A percentile compares a stretch with the other conserved stretches of the same genome.
These are phyloP conservation scores for Corythornis vintsioides DNA, from an alignment of 2,113 vertebrate genomes.

Conservation along the genomic window DNA sequence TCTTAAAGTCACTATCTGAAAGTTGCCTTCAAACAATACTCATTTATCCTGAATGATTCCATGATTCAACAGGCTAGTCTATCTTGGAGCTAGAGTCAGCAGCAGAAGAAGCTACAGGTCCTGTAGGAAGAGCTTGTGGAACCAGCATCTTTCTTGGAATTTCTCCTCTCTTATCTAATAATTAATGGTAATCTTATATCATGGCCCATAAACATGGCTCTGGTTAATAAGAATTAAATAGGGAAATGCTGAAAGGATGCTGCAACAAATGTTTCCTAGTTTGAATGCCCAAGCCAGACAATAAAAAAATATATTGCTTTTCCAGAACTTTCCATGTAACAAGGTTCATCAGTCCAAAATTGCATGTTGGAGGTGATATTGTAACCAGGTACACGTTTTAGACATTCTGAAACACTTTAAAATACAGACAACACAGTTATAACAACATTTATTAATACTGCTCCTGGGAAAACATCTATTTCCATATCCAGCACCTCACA, in stretches of 20 bases:
- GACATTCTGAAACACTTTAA: neutral
- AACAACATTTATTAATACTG: neutral
- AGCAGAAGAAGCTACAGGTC: neutral
- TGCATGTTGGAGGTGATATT: neutral
- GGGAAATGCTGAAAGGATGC: neutral
- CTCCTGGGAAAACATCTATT: conserved; percentile 22
- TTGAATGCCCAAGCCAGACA: neutral
- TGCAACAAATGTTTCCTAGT: neutral
- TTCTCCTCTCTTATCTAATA: neutral
- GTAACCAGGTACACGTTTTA: neutral
- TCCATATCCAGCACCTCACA: neutral
- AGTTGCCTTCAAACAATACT: neutral
- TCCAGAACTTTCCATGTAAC: neutral
- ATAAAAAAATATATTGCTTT: neutral
- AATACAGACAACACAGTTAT: neutral
- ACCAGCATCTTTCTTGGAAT: neutral
- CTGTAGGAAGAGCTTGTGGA: neutral
- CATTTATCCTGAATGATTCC: neutral
- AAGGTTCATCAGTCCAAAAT: neutral
- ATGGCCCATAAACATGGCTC: neutral
- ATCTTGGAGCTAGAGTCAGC: neutral
- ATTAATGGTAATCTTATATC: neutral
- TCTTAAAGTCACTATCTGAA: neutral
- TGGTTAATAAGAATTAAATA: neutral
- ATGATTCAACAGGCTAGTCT: neutral